These are phyloP conservation scores for Adoxophyes honmai DNA, from an alignment of 1,140 invertebrate genomes.

Conservation along the genomic window DNA sequence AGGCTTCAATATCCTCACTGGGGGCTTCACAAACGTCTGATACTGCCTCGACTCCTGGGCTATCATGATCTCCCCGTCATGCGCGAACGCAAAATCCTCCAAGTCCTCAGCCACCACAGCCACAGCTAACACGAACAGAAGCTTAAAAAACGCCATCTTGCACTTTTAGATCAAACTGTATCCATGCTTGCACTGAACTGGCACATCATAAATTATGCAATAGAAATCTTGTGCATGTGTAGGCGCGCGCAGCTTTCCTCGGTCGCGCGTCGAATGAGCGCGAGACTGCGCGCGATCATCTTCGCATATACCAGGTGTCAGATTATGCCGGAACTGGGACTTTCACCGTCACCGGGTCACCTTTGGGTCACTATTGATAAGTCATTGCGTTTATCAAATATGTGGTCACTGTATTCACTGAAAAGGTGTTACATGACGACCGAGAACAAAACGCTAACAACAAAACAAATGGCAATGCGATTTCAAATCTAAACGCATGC, in stretches of 20 bases:
- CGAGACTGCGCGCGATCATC: slow-evolving; percentile 33
- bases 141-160: slow-evolving; percentile 35
- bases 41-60: slow-evolving; percentile 63
- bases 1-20: slow-evolving; percentile 57
- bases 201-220: slow-evolving; percentile 18
- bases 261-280: slow-evolving; percentile 45
- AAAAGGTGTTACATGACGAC: slow-evolving; percentile 5
- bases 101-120: slow-evolving; percentile 34
- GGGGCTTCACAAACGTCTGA: slow-evolving; percentile 52
- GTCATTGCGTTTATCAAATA: slow-evolving; percentile 22
- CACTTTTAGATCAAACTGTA: slow-evolving; percentile 8
- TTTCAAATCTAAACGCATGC: background rate
- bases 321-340: slow-evolving; percentile 63
- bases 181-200: slow-evolving; percentile 26
- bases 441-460: background rate
- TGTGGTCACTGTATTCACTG: slow-evolving; percentile 3
- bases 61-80: slow-evolving; percentile 56
- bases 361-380: slow-evolving; percentile 32
- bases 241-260: slow-evolving; percentile 50
- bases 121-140: slow-evolving; percentile 11
- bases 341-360: slow-evolving; percentile 62
- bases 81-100: slow-evolving; percentile 47
- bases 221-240: slow-evolving; percentile 19
- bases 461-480: background rate
- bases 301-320: slow-evolving; percentile 54